Base-by-base conservation (phyloP, 2,113 vertebrate genomes). In the Corythoichthys haematopterus region DNA sequence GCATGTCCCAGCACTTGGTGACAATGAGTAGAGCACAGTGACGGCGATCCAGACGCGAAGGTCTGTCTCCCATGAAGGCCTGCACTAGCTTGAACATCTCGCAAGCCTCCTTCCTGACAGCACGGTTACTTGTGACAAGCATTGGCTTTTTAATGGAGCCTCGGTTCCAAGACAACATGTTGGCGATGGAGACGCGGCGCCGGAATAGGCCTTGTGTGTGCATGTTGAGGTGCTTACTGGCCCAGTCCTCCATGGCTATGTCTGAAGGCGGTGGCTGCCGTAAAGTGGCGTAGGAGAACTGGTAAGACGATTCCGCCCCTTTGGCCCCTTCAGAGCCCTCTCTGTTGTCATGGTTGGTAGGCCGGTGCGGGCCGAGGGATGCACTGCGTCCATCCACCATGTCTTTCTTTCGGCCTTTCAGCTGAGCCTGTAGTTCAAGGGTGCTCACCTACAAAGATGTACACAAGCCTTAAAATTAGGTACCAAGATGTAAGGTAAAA, bases 11-110 rank as follows among this genome's bases (percentile, higher is more conserved):
- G 91, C 95, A 95, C 86, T 95, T 95, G 75, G 93, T 94, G 83
- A 95, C 88, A 0, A 91, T 84, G 51, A 95, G 89, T 43, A 96
- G 48, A 0, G 94, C 94, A 11, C 92, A 89, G 0, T 94, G 92
- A 2, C 93, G 92, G 28, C 90, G 90, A 79, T 96, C 94, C 71
- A 94, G 89, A n/a, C 94, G 92, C 0, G 91, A 92, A 2, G 94
- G 95, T 45, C 95, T 83, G 84, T 96, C 95, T 5, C 94, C 94
- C 95, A 96, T 96, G 88, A 94, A 96, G 75, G 93, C 91, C 91
- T 96, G 95, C 63, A 96, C 93, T 63, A 95, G 90, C 70, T 94
- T 95, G 88, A 96, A 96, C 92, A 95, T 92, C 80, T 96, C 94
- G 6, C 95, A 96, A 0, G 95, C 94, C 84, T 96, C 95, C 40